phyloP scores from a whole-genome alignment of 2,888 invertebrate genomes.

The Drosophila helvetica region DNA sequence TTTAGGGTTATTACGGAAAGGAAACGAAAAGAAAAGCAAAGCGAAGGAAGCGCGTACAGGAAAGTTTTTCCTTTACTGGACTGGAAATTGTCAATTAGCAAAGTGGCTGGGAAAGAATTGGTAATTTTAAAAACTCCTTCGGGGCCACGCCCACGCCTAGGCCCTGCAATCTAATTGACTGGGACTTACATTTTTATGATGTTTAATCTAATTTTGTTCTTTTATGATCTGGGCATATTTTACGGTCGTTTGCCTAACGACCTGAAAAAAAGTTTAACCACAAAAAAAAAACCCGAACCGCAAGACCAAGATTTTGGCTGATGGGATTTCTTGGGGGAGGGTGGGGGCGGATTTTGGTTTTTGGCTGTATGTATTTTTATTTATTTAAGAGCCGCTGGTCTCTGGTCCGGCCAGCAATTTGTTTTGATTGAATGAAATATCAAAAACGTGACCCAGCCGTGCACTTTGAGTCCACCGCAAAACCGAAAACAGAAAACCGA shows the following conservation, averaged over 20 bases:
- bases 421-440: slow-evolving; percentile 80
- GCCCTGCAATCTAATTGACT: slow-evolving; percentile 59
- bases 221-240: slow-evolving; percentile 53
- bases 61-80: slow-evolving; percentile 56
- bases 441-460: slow-evolving; percentile 76
- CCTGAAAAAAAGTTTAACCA: slow-evolving; percentile 45
- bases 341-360: slow-evolving; percentile 39
- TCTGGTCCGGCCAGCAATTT: slow-evolving; percentile 63
- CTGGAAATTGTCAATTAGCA: slow-evolving; percentile 73
- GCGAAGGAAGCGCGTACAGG: slow-evolving; percentile 4
- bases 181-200: slow-evolving; percentile 71
- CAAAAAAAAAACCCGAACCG: slow-evolving; percentile 20
- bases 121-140: slow-evolving; percentile 43
- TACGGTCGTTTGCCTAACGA: slow-evolving; percentile 69
- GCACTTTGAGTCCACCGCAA: slow-evolving; percentile 29
- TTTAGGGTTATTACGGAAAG: slow-evolving; percentile 66
- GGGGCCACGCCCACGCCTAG: slow-evolving; percentile 19
- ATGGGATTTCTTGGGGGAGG: slow-evolving; percentile 7
- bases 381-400: slow-evolving; percentile 62
- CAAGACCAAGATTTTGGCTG: slow-evolving; percentile 25
- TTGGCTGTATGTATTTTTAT: slow-evolving; percentile 58
- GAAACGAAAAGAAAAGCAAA: slow-evolving; percentile 19
- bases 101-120: slow-evolving; percentile 62
- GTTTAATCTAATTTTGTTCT: slow-evolving; percentile 74
- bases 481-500: slow-evolving; percentile 9